Percentiles rank a stretch among this genome's conserved stretches.
Conservation (phyloP, 2,797 vertebrate species). For the Manis crassicaudata region DNA sequence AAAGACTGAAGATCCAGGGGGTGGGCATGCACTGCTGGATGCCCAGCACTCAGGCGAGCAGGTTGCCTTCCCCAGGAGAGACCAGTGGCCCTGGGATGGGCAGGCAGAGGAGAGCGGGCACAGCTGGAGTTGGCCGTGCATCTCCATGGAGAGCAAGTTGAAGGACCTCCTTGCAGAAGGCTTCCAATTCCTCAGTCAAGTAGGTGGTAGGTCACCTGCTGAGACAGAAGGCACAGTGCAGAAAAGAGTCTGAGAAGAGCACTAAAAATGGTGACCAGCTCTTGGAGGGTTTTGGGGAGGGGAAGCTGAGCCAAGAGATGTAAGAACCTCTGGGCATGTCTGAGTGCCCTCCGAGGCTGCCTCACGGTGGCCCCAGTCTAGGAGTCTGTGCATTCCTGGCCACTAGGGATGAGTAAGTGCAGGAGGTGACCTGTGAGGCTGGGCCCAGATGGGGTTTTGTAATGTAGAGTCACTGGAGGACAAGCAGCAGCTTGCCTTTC, state of each 20-base stretch:
- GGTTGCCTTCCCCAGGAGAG: neutral
- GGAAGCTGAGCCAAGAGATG: neutral
- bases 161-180: neutral
- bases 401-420: neutral
- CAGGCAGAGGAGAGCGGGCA: accelerated
- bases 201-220: neutral
- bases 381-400: neutral
- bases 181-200: neutral
- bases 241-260: neutral
- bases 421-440: neutral
- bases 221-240: neutral
- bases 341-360: neutral
- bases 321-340: too few relatives aligned
- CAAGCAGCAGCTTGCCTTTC: neutral
- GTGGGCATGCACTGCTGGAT: too few relatives aligned
- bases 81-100: neutral
- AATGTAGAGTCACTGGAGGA: neutral
- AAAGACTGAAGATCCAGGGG: neutral
- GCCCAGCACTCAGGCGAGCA: too few relatives aligned
- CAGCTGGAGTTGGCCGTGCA: accelerated
- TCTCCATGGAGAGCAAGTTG: neutral
- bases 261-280: accelerated
- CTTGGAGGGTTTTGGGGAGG: neutral
- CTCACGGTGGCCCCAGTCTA: accelerated
- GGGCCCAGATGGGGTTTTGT: neutral